These are phyloP conservation scores for Heptranchias perlo DNA, from an alignment of 2,113 vertebrate genomes.

Conservation along the genomic window DNA sequence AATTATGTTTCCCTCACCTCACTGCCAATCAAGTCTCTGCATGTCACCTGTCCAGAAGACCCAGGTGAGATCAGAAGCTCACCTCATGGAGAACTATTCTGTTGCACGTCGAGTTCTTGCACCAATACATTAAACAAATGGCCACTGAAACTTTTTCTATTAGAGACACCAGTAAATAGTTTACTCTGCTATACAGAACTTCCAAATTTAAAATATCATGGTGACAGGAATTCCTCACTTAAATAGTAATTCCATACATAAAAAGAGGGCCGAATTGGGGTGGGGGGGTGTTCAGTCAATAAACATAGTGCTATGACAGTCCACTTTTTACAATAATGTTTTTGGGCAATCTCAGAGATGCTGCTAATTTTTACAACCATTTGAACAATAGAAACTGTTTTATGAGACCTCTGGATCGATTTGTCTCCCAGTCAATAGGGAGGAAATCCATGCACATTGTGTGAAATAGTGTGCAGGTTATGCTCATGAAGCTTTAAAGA, in stretches of 20 bases:
- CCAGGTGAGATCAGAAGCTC: background rate
- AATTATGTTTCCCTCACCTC: background rate
- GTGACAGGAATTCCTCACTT: background rate
- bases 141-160: background rate
- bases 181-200: background rate
- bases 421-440: background rate
- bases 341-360: background rate
- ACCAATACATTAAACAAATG: background rate
- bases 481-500: background rate
- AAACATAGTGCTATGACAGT: background rate
- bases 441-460: background rate
- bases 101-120: background rate
- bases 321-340: background rate
- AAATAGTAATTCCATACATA: background rate
- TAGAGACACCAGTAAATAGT: background rate
- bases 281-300: background rate
- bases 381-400: background rate
- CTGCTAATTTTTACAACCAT: background rate
- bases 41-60: background rate
- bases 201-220: background rate
- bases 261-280: background rate
- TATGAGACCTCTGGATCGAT: background rate
- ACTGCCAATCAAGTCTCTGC: background rate
- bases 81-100: background rate
- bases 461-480: background rate